Evolutionary conservation across 2,797 vertebrate genomes (phyloP).

Genomic region (Poecilia gillii): DNA sequence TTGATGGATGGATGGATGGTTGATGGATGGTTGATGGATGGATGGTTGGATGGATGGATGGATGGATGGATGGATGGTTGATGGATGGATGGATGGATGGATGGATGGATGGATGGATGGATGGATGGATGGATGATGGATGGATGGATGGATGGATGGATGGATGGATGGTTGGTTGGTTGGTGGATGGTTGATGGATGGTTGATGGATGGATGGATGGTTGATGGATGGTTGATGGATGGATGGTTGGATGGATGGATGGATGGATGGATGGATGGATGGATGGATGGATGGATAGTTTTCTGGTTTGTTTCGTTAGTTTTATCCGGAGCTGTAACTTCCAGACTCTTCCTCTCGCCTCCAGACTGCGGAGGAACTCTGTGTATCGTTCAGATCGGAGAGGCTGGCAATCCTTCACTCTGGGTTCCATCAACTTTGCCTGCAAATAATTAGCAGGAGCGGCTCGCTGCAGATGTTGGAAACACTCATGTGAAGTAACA

Average conservation of each 20-base stretch:
- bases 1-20: not conserved
- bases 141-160: not conserved
- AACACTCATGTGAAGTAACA: conserved; percentile 96
- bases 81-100: too few relatives aligned
- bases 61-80: too few relatives aligned
- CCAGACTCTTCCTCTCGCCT: not conserved
- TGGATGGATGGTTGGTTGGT: not conserved
- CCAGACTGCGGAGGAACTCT: not conserved
- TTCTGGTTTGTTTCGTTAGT: not conserved
- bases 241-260: too few relatives aligned
- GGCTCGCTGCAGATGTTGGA: conserved; percentile 64
- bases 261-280: not conserved
- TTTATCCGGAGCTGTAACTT: not conserved
- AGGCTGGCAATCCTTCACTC: conserved; percentile 32
- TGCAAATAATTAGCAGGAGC: conserved; percentile 39
- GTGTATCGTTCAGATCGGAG: conserved; percentile 31
- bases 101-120: not conserved
- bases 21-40: not conserved
- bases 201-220: not conserved
- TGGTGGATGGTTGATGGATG: not conserved
- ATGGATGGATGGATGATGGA: not conserved
- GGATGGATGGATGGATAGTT: not conserved
- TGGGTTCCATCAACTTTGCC: conserved; percentile 18
- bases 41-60: too few relatives aligned
- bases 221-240: too few relatives aligned